Conservation (phyloP, 2,797 vertebrate species). For the Pseudochromis fuscus region DNA sequence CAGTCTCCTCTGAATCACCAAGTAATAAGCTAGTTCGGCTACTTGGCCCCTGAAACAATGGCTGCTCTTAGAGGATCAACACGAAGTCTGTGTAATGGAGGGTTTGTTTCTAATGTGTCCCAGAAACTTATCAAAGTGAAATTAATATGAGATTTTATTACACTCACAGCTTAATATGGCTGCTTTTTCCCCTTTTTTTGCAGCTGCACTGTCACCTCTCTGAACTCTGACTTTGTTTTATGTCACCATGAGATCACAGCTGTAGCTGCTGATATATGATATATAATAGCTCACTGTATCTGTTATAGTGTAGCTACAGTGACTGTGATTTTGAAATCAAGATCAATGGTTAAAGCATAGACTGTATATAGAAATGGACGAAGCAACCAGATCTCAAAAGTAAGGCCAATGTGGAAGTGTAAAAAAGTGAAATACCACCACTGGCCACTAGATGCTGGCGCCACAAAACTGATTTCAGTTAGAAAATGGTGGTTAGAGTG, state of each 20-base stretch:
- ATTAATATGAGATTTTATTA: slow-evolving; percentile 39
- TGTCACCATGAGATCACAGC: slow-evolving; percentile 19
- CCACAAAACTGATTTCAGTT: too few species aligned
- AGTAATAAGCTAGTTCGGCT: slow-evolving; percentile 55
- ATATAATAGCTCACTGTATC: too few species aligned
- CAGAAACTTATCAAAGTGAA: slow-evolving; percentile 47
- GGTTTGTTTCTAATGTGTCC: slow-evolving; percentile 41
- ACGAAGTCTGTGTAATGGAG: slow-evolving; percentile 39
- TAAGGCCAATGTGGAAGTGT: too few species aligned
- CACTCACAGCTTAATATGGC: slow-evolving; percentile 30
- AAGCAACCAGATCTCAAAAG: too few species aligned
- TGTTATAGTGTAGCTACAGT: too few species aligned
- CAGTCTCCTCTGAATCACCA: slow-evolving; percentile 43
- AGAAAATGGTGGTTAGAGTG: too few species aligned
- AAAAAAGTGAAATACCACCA: too few species aligned
- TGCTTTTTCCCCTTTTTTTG: slow-evolving; percentile 27
- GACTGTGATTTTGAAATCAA: too few species aligned
- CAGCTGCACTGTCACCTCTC: not conserved
- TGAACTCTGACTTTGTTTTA: slow-evolving; percentile 25
- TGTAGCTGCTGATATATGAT: slow-evolving; percentile 5
- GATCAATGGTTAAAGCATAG: too few species aligned
- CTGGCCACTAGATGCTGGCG: too few species aligned
- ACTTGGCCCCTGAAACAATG: slow-evolving; percentile 46
- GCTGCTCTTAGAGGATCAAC: slow-evolving; percentile 38
- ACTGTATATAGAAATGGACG: too few species aligned